Evolutionary conservation across 2,113 vertebrate genomes (phyloP), one percentile per base, ranked within the genome.

Genomic region (Dissostichus mawsoni): DNA sequence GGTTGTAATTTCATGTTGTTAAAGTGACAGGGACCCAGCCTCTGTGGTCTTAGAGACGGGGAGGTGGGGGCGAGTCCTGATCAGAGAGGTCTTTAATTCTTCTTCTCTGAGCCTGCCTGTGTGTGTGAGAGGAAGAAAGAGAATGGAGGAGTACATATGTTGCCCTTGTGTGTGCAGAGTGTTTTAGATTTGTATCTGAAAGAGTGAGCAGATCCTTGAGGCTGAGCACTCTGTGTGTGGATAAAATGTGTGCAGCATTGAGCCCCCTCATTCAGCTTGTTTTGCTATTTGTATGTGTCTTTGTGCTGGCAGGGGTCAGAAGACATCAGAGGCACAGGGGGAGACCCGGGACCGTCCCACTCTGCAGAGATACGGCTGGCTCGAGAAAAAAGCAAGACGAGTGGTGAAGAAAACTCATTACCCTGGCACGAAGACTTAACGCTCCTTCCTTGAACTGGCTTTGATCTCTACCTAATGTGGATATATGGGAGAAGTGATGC

Each of bases 1-100:
- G 94, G 93, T 95, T 96, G 96, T 96, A 96, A 96, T 96, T 97
- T 94, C 95, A 95, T 96, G 96, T 95, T 95, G 95, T 95, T 94
- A 95, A 96, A 96, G 94, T 96, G 96, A 96, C 96, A 97, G 95
- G 92, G 92, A 93, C 94, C 79, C 92, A 89, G 92, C 89, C 94
- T 94, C 89, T 92, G 77, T 72, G 92, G 90, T 92, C 90, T 93
- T 94, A 94, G 87, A 92, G 94, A 75, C 56, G 14, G 29, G 9
- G 80, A 84, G 79, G 74, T 50, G 68, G 85, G 86, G 86, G 86
- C 90, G 92, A 92, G 73, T 74, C 77, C 18, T 73, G 84, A 64
- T 88, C 92, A 88, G 74, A 81, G 82, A 82, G 63, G 83, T 69
- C 88, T 92, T 81, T 86, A 92, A 84, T 87, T 89, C 85, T 88